Base-by-base conservation (phyloP, 2,888 invertebrate genomes). In the Lasioglossum lativentre region DNA sequence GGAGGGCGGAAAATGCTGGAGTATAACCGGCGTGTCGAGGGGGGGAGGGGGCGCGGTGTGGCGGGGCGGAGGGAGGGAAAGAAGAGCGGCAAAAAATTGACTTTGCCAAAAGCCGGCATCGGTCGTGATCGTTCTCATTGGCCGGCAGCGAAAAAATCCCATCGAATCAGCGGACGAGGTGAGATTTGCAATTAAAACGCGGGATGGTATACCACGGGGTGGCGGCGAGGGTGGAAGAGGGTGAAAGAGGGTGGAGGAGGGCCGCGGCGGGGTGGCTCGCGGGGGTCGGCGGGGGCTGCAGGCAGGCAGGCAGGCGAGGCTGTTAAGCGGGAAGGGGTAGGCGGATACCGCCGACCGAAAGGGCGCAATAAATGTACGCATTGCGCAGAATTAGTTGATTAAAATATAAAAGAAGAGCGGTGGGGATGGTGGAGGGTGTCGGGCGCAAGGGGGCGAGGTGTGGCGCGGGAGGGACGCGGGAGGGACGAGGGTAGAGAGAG, bases 301-400 rank as follows among this genome's bases (percentile, higher is more conserved):
- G 77, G 75, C 83, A 56, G 66, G 88, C 63, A 63, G 68, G 73
- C 63, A 63, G 63, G 63, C 63, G 30, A 68, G 77, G 75, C 83
- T 77, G 88, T 88, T 83, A 85, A 83, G 89, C 84, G 87, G 81
- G 79, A 75, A 82, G 89, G 85, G 87, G 89, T 87, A 82, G 87
- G 85, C 83, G 90, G 89, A 84, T 89, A 84, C 83, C 87, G 87
- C 73, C 88, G 87, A 87, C 90, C 90, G 91, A 92, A 93, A 93
- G 92, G 93, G 93, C 93, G 93, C 91, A 93, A 93, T 93, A 94
- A 94, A 94, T 94, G 94, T 94, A 94, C 94, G 94, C 94, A 94
- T 93, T 93, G 94, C 94, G 94, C 94, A 94, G 95, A 94, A 94
- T 95, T 95, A 95, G 94, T 95, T 95, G 95, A 95, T 95, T 94